Conservation (phyloP, 2,797 vertebrate species). For the Ceryle rudis region DNA sequence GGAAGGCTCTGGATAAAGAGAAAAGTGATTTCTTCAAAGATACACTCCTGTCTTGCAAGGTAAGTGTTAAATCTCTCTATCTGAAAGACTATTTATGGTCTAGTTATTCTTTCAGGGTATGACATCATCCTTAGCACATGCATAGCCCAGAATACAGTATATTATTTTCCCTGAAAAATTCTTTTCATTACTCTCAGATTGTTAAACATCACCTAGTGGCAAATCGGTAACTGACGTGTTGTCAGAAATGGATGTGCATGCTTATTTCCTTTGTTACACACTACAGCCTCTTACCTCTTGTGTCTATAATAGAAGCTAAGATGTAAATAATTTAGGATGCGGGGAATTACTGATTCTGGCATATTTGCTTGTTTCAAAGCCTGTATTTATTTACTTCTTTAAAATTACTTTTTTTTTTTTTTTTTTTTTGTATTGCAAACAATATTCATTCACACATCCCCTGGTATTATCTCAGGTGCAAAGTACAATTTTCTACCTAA, state of each 20-base stretch:
- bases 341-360: not conserved
- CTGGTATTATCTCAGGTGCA: not conserved
- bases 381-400: not conserved
- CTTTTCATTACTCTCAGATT: constrained; percentile 37
- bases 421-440: not conserved
- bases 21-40: not conserved
- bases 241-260: not conserved
- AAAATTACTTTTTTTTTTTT: not conserved
- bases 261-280: not conserved
- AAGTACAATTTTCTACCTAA: not conserved
- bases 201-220: constrained; percentile 27
- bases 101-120: not conserved
- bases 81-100: constrained; percentile 3
- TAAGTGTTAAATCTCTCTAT: not conserved
- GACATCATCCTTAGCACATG: constrained; percentile 18
- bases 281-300: not conserved
- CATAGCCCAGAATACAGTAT: not conserved
- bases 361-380: not conserved
- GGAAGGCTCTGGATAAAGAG: not conserved
- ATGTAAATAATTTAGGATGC: constrained; percentile 3
- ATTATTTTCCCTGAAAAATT: constrained; percentile 41
- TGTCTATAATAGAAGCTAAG: not conserved
- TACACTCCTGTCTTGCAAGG: not conserved
- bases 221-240: constrained; percentile 17
- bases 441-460: not conserved